These are phyloP conservation scores for Scaptomyza montana DNA, from an alignment of 1,140 invertebrate genomes.

Conservation along the genomic window DNA sequence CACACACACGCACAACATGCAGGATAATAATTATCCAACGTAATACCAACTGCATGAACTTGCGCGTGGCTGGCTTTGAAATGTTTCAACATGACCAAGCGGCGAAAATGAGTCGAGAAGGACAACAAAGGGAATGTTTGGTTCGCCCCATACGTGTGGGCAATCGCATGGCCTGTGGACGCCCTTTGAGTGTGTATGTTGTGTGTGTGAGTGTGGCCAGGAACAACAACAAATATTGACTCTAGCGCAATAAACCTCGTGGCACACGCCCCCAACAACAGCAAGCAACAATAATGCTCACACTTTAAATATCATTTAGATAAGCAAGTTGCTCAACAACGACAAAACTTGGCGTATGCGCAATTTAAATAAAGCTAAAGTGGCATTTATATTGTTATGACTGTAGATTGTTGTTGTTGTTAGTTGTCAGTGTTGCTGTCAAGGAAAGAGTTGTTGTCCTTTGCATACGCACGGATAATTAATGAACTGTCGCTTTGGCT, in stretches of 20 bases:
- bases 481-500: constrained; percentile 39
- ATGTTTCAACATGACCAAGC: constrained; percentile 55
- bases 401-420: too few species aligned
- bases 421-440: too few species aligned
- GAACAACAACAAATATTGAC: constrained; percentile 74
- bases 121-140: constrained; percentile 57
- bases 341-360: constrained; percentile 55
- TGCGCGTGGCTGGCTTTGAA: constrained; percentile 66
- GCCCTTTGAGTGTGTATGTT: background rate
- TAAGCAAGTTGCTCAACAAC: constrained; percentile 30
- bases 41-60: constrained; percentile 59
- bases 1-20: constrained; percentile 4
- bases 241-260: constrained; percentile 68
- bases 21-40: constrained; percentile 63
- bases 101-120: constrained; percentile 6
- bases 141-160: background rate
- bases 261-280: constrained; percentile 18
- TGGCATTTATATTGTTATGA: constrained; percentile 44
- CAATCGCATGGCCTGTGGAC: background rate
- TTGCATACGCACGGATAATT: constrained; percentile 52
- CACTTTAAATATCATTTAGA: constrained; percentile 71
- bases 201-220: constrained; percentile 11
- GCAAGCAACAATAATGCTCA: constrained; percentile 43
- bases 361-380: constrained; percentile 64
- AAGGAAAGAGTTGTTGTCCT: constrained; percentile 25